Evolutionary conservation across 2,888 invertebrate genomes (phyloP), one percentile per base, ranked within the genome.

Genomic region (Mythimna impura): DNA sequence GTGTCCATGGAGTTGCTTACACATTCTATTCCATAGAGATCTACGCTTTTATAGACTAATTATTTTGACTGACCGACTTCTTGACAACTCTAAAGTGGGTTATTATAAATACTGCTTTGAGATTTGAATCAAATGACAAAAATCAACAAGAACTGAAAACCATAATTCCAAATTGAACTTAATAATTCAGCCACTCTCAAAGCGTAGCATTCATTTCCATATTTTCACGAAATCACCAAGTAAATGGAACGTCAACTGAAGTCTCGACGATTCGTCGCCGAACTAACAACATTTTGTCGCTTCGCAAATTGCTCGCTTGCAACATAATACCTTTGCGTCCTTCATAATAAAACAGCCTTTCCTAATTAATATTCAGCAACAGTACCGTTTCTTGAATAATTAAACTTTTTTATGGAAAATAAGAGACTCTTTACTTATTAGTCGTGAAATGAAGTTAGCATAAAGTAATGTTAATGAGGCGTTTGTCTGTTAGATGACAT

Each of bases 371-470:
- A 87, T 87, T 87, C 87, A 83, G 73, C 36, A 71, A 80, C 79
- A 80, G 76, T 72, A 52, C 72, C 78, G 72, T 67, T 80, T 78
- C 83, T 84, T 82, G 87, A 86, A 87, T 87, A 87, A 87, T 87
- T 85, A 85, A 84, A 83, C 85, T 84, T 86, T 86, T 86, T 85
- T 83, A 80, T 80, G 81, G 81, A 83, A 84, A 86, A 83, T 84
- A 80, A 85, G 57, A 77, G 81, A 78, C 76, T 82, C 70, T 61
- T 78, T 71, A 73, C 81, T 86, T 86, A 82, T 86, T 86, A 84
- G 84, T 86, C 78, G 61, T 34, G 66, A 77, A 81, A 86, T 84
- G 64, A 83, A 86, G 86, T 86, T 80, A 79, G 83, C 74, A 79
- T 81, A 77, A 85, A 80, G 82, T 82, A 75, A 83, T 76, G 73